Base-by-base conservation (phyloP, 2,797 vertebrate species). In the Aplochiton taeniatus region DNA sequence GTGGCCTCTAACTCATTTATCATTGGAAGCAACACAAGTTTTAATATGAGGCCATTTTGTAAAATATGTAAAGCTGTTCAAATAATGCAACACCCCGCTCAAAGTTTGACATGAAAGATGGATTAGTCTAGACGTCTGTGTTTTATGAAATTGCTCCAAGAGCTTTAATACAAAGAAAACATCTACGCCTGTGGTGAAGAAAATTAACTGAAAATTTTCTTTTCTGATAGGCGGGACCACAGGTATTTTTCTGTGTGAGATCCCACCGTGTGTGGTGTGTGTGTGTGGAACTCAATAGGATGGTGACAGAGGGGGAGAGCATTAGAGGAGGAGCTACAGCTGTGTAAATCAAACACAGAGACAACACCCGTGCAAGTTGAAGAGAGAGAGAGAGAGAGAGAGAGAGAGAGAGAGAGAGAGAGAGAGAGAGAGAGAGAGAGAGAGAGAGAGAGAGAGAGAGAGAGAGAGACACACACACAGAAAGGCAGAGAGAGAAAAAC, bases 401-500 rank as follows among this genome's bases (percentile, higher is more conserved):
- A 14, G 17, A 10, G 42, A 18, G 14, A 50, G 16, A n/a, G 46
- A 18, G 19, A 7, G 12, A 31, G 46, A 31, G 14, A 41, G 17
- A 50, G 60, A 18, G 46, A 61, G 46, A 31, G 59, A 20, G 18
- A 19, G 12, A 50, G 18, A 61, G 47, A 44, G 9, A 7, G 12
- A 52, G 44, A n/a, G 20, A 56, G 51, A 47, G n/a, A 64, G 11
- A 64, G 51, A 55, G 31, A 55, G 10, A 64, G 45, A 19, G 17
- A 6, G 14, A 71, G 9, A 41, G 31, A 71, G 46, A 5, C 11
- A 53, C 63, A 46, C 58, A 69, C 9, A 9, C 31, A 10, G 13
- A 70, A 49, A 63, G 19, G 58, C 14, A 4, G 10, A 70, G 6
- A 44, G 31, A 74, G 42, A 4, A n/a, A 53, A 63, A 46, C 58